Percentiles rank a stretch among this genome's conserved stretches.
These are phyloP conservation scores for Melanitta fusca DNA, from an alignment of 2,797 vertebrate species.

Conservation along the genomic window DNA sequence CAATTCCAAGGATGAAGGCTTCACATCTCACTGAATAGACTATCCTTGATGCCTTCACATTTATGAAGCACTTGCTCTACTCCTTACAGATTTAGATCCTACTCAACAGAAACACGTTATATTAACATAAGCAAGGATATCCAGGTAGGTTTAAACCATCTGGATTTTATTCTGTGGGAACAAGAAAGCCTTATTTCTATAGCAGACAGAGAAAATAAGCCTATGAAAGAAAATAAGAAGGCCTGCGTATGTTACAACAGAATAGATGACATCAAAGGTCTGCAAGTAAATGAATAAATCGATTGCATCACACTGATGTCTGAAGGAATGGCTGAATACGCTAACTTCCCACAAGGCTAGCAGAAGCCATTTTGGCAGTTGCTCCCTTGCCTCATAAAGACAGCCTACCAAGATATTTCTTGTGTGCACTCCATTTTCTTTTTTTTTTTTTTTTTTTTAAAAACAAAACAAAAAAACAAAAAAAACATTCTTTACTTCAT, in stretches of 20 bases:
- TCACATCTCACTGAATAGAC: background rate
- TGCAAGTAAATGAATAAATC: background rate
- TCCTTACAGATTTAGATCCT: background rate
- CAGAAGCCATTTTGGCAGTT: background rate
- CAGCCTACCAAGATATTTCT: background rate
- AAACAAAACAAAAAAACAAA: background rate
- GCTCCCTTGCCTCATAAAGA: background rate
- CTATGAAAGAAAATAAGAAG: background rate
- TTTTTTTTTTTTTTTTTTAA: background rate
- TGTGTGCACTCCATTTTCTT: background rate
- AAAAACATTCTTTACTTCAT: background rate
- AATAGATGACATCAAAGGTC: background rate
- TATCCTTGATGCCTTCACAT: background rate
- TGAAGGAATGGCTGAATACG: background rate
- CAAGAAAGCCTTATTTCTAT: background rate
- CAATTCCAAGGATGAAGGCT: background rate
- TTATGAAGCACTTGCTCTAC: background rate
- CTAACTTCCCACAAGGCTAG: background rate
- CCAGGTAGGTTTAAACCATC: background rate
- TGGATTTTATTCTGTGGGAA: background rate
- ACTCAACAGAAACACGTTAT: background rate
- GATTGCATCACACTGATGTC: background rate
- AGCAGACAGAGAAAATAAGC: background rate
- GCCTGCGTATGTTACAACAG: background rate
- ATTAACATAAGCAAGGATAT: background rate